These are phyloP conservation scores for Drosophila asahinai DNA, from an alignment of 1,140 invertebrate species.

Conservation along the genomic window DNA sequence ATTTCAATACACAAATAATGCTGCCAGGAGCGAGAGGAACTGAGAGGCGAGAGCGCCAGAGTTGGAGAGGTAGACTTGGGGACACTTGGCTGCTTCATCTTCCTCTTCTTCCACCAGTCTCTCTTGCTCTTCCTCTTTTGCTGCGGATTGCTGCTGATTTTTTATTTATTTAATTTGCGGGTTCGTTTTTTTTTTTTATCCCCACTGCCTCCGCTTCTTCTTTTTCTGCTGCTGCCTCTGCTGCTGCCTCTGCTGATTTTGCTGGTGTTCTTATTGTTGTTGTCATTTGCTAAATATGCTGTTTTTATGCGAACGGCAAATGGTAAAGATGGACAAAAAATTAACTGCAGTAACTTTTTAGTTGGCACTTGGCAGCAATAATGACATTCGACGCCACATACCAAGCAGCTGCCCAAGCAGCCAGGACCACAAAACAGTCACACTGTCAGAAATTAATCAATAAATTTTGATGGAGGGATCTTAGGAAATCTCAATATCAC, in stretches of 20 bases:
- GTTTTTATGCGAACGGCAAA: constrained; percentile 82
- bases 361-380: constrained; percentile 84
- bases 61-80: constrained; percentile 18
- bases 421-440: constrained; percentile 33
- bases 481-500: too few relatives aligned
- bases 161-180: constrained; percentile 83
- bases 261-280: constrained; percentile 57
- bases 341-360: constrained; percentile 84
- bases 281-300: constrained; percentile 85
- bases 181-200: constrained; percentile 28
- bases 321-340: constrained; percentile 78
- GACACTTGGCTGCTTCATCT: constrained; percentile 44
- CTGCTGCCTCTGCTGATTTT: constrained; percentile 9
- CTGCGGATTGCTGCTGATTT: constrained; percentile 71
- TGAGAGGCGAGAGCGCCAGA: constrained; percentile 10
- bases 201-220: constrained; percentile 16
- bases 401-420: constrained; percentile 68
- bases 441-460: constrained; percentile 2
- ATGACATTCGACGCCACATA: constrained; percentile 85
- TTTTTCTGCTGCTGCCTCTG: constrained; percentile 22
- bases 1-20: constrained; percentile 85
- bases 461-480: neutral
- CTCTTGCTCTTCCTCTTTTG: constrained; percentile 11
- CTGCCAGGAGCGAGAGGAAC: constrained; percentile 5
- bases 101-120: constrained; percentile 56